Percentiles rank a stretch among this genome's conserved stretches.
Evolutionary conservation across 2,888 invertebrate genomes (phyloP).

Genomic region (Catocala nupta): DNA sequence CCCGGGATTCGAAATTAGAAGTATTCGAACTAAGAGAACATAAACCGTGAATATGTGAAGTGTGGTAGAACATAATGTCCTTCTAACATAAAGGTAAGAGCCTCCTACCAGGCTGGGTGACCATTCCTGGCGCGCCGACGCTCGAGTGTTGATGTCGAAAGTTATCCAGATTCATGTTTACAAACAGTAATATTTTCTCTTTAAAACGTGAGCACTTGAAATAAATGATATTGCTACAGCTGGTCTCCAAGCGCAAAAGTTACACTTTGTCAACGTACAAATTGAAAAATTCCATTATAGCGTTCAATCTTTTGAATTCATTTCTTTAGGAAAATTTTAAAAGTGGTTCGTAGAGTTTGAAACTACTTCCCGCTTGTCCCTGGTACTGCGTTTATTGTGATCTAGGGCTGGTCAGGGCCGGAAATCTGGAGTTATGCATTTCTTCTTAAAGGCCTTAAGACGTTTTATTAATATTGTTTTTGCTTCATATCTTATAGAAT

Average conservation of each 20-base stretch:
- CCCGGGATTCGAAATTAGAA: no score
- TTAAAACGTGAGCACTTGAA: background rate
- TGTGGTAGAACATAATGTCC: no score
- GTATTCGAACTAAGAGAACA: no score
- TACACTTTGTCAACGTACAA: constrained; percentile 20
- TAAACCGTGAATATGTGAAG: no score
- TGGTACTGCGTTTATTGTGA: constrained; percentile 27
- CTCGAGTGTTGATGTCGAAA: no score
- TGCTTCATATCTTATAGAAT: background rate
- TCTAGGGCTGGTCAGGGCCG: constrained; percentile 22
- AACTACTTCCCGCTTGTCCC: constrained; percentile 34
- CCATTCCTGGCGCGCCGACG: no score
- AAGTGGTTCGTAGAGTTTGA: constrained; percentile 31
- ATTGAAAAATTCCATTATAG: constrained; percentile 28
- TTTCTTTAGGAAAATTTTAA: constrained; percentile 29
- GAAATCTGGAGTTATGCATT: background rate
- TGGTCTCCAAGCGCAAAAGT: constrained; percentile 17
- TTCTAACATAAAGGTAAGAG: no score
- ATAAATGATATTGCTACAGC: constrained; percentile 1
- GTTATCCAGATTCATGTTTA: background rate
- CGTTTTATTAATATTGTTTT: background rate
- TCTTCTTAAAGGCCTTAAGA: background rate
- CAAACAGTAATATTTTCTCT: constrained; percentile 1
- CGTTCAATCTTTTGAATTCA: constrained; percentile 35
- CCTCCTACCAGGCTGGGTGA: no score